Evolutionary conservation across 1,140 invertebrate genomes (phyloP), one percentile per base, ranked within the genome.

Genomic region (Pogonognathellus flavescens): DNA sequence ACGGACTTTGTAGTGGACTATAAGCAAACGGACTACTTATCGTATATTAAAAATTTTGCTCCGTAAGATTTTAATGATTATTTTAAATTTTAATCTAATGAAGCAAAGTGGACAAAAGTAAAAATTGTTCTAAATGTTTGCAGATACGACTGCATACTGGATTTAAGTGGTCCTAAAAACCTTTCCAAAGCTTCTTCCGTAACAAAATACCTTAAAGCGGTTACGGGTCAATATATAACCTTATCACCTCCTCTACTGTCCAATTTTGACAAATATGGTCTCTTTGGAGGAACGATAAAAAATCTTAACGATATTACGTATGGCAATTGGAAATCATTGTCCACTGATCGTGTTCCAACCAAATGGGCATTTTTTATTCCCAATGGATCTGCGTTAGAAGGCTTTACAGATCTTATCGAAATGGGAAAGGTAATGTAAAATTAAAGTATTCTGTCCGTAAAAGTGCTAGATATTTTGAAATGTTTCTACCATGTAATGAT

Each of bases 141-240:
- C 89, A 95, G 95, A 82, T 97, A 95, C 91, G 95, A 97, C 89
- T 93, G 96, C 76, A 95, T 98, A 83, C 90, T 98, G 57, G 96
- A 98, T 91, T 95, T 95, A 85, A 94, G 95, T 20, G 96, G 96
- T 83, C 92, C 94, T 85, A 94, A 94, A 11, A 90, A 92, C 2
- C 91, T 92, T 52, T 90, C 90, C 87, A 92, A 94, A 9, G 91
- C 92, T 66, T 90, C 91, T 49, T 90, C 90, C 82, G 72, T 89
- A 7, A 82, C 90, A 22, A 89, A 91, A 25, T 84, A 72, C 25
- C 49, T 89, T 1, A 91, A 92, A 25, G 95, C 95, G 92, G 91
- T 92, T n/a, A 94, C 93, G 89, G 91, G 92, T 55, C 94, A 94
- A 87, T 98, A 95, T 89, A 94, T 99, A 84, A 96, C 96, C 22